Base-by-base conservation (phyloP, 1,140 invertebrate genomes). In the Euura saliciscinereae region DNA sequence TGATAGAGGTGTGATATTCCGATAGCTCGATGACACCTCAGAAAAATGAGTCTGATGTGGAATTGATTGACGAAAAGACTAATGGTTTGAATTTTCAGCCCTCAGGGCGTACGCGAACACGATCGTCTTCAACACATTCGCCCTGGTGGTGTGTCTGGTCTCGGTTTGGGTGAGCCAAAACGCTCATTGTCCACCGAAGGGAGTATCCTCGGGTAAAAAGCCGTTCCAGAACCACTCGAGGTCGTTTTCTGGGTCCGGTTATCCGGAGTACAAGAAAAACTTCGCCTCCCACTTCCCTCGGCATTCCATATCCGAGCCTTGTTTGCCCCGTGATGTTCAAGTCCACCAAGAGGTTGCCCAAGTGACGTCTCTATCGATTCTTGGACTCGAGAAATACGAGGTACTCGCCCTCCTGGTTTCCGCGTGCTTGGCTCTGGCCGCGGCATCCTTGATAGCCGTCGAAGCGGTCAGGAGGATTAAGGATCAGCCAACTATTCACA, bases 371-470 rank as follows among this genome's bases (percentile, higher is more conserved):
- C 76, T 71, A 42, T 42, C 66, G 6, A 68, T 76, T 11, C 43
- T 79, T 11, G 78, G 79, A n/a, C 45, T 78, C n/a, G 77, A 80
- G 51, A 79, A 74, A 73, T 82, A 82, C 65, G 77, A 80, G 64
- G 72, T 82, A 2, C 13, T 79, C 7, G 78, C 78, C 43, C 74
- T 82, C 46, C 74, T 80, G 5, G 68, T 79, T 66, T 78, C 79
- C 64, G 77, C 79, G 4, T 75, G 74, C 13, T 13, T 76, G 28
- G 73, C 75, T 43, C 74, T 80, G 43, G 46, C 75, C 13, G 68
- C 71, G 7, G 77, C 66, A 0, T 74, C 66, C 4, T 73, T 78
- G 66, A 59, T 81, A 28, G 73, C 67, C 45, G 45, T 78, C 43
- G 69, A 71, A 66, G 76, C 77, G 45, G 8, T 80, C 70, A 66